Evolutionary conservation across 2,797 vertebrate genomes (phyloP).

Genomic region (Gorsachius magnificus): DNA sequence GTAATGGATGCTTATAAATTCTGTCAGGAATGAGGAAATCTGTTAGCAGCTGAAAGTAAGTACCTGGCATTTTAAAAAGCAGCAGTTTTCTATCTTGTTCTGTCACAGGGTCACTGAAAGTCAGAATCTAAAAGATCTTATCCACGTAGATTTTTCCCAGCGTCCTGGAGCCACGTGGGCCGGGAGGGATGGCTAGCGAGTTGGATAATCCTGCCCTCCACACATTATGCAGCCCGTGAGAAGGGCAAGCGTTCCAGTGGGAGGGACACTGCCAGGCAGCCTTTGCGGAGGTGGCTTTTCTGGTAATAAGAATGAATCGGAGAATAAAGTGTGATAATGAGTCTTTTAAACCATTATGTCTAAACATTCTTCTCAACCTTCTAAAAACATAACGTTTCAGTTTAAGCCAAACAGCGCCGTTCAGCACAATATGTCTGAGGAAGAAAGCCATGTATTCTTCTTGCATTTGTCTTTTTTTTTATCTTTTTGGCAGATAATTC

Average conservation of each 20-base stretch:
- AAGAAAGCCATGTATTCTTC: conserved; percentile 15
- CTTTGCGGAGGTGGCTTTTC: conserved; percentile 19
- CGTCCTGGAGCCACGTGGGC: neutral
- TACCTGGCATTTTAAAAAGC: conserved; percentile 14
- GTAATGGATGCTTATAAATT: neutral
- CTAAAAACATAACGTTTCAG: neutral
- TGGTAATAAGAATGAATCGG: neutral
- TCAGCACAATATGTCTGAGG: neutral
- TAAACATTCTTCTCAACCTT: conserved; percentile 17
- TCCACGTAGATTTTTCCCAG: conserved; percentile 12
- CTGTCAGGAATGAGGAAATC: neutral
- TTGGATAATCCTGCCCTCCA: conserved; percentile 41
- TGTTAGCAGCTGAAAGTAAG: neutral
- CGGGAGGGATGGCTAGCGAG: neutral
- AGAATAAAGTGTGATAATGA: neutral
- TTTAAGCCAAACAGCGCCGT: neutral
- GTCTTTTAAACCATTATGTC: conserved; percentile 7
- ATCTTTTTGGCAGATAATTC: neutral
- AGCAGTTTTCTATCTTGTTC: conserved; percentile 20
- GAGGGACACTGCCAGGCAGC: conserved; percentile 1
- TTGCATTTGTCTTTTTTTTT: neutral
- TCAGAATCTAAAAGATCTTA: conserved; percentile 48
- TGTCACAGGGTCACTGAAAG: conserved; percentile 49
- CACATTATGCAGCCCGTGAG: conserved; percentile 61
- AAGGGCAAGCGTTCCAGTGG: conserved; percentile 43